Conservation (phyloP, 2,113 vertebrate species). For the Silurus asotus region DNA sequence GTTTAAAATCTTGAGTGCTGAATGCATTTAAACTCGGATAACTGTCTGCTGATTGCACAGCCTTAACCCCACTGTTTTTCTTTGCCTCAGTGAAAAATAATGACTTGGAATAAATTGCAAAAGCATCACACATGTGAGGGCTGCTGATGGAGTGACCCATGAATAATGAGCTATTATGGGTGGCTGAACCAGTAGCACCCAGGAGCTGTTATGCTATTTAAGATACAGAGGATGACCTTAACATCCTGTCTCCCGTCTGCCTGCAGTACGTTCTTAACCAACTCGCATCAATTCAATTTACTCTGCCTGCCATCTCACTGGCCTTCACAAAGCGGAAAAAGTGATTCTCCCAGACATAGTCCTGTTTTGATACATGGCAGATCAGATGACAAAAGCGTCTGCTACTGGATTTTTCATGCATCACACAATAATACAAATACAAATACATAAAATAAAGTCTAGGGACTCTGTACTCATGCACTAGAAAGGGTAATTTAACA, state of each 20-base stretch:
- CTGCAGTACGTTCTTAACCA: constrained; percentile 69
- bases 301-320: constrained; percentile 63
- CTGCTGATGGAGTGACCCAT: constrained; percentile 48
- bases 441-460: neutral
- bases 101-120: constrained; percentile 21
- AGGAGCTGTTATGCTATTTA: constrained; percentile 59
- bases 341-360: constrained; percentile 5
- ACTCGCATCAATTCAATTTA: constrained; percentile 73
- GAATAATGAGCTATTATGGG: constrained; percentile 66
- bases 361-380: neutral
- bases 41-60: constrained; percentile 30
- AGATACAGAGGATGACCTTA: constrained; percentile 72
- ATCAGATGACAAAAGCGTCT: constrained; percentile 5
- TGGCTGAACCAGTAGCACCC: constrained; percentile 37
- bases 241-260: constrained; percentile 60
- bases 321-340: constrained; percentile 51
- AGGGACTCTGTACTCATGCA: neutral
- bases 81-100: constrained; percentile 27
- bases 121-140: neutral
- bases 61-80: constrained; percentile 25
- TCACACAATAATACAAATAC: neutral
- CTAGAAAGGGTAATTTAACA: neutral
- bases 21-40: constrained; percentile 35
- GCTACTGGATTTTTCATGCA: neutral
- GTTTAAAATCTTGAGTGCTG: constrained; percentile 4